Evolutionary conservation across 2,113 vertebrate genomes (phyloP), one percentile per base, ranked within the genome.

Genomic region (Pituophis catenifer): DNA sequence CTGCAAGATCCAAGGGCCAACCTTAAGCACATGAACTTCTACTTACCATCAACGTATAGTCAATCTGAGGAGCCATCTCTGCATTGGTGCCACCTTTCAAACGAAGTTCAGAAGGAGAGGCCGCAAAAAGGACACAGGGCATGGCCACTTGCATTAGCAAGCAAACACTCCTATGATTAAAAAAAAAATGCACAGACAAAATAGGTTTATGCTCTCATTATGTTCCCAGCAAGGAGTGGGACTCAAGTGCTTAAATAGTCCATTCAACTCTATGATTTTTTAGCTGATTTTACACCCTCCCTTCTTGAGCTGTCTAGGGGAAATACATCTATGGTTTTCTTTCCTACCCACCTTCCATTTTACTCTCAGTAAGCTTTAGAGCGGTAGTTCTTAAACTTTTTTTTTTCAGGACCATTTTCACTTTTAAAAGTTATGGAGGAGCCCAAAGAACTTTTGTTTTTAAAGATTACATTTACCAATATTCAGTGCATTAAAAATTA

Each of bases 31-130:
- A 12, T 53, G 53, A 53, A 53, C 53, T 12, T 93, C 52, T 54
- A 59, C 96, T 92, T 97, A 99, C 98, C 98, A 98, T 98, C 87
- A 98, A 57, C 0, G 98, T 98, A 97, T 99, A 99, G 96, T 99
- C 99, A 29, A 99, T 99, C 97, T 99, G 99, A 19, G 99, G 99
- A 17, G 99, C 99, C 99, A 99, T 99, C 94, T 99, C 99, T 17
- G 99, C 99, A 89, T 99, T 99, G 85, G 99, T 99, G 62, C 99
- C 99, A 58, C 99, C 99, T 97, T 98, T 99, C 95, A 99, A 97
- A 94, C 88, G 97, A 19, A 99, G 98, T 93, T 99, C 98, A 29
- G 99, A 98, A 0, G 98, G 97, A 21, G 98, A 97, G 65, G 98
- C 98, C 58, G 99, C 97, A 92, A 98, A 99, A 38, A 99, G 97